Base-by-base conservation (phyloP, 2,797 vertebrate genomes). In the Cynopterus sphinx region DNA sequence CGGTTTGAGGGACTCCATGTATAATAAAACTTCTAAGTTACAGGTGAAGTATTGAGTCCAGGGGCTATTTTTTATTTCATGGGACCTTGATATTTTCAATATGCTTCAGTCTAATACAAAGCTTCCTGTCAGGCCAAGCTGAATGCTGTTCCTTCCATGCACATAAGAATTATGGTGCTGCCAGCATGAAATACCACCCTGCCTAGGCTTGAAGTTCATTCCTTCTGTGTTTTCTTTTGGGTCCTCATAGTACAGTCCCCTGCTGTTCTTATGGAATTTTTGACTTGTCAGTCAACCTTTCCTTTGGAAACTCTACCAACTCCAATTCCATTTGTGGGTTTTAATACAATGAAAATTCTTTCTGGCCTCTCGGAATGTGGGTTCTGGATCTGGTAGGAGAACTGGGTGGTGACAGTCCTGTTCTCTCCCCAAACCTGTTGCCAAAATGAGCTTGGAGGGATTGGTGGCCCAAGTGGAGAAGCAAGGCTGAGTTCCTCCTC, bases 41-140 rank as follows among this genome's bases (percentile, higher is more conserved):
- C 28, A 87, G 78, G 87, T 59, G 63, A 87, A 75, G 61, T 49
- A 65, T 70, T 46, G 67, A 90, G 82, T 57, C 33, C 31, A 13
- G 26, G 31, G 87, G 49, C 84, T 94, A 3, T 68, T 71, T 84
- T 94, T 90, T 67, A 90, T 93, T 74, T 79, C 26, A 9, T 24
- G 65, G 75, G 81, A 84, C 71, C 71, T 86, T 79, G 91, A 77
- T 95, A 70, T 89, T 83, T 95, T 91, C 70, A 81, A 5, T 94
- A 63, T 73, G 81, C 71, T 88, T 51, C 46, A 49, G 90, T 73
- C 39, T 90, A 65, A 63, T 57, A 51, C 71, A 61, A 71, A 96
- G 87, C 65, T 87, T 87, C 55, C 88, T 51, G 68, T 63, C 63
- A 73, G 75, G n/a, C 74, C 39, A 63, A 57, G 53, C 78, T 22